Base-by-base conservation (phyloP, 2,888 invertebrate species). In the Callinectes sapidus region DNA sequence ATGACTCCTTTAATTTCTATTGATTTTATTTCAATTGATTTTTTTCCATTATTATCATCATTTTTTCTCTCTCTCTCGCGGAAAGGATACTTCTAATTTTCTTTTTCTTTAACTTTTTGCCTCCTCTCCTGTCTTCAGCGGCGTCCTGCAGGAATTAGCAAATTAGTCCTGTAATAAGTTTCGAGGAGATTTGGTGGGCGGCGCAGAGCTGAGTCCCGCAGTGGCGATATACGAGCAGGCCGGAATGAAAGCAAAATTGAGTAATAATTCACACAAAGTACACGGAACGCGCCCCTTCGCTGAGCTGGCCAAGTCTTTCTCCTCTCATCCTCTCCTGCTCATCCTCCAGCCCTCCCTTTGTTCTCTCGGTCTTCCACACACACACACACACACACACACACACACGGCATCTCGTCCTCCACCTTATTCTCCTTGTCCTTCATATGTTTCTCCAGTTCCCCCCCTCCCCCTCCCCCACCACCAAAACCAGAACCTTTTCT, bases 211-310 rank as follows among this genome's bases (percentile, higher is more conserved):
- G 35, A 81, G 81, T 81, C 32, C 81, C 81, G 81, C 32, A 14
- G 14, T 1, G 81, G 81, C 81, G 14, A 81, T 81, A 35, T 81
- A 81, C 81, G 81, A 81, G 81, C 81, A 2, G 81, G 81, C 16
- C 35, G 81, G 81, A 81, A 81, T 32, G 81, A 35, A 35, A 81
- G 35, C 81, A 81, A 35, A 81, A 81, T 81, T 81, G 81, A 81
- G 81, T 81, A 32, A 81, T 81, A 81, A 81, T 81, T 81, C 81
- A 81, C 32, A 81, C 81, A 81, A 35, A 32, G 81, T 35, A 81
- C 81, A 81, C 32, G 81, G 81, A 71, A 71, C 71, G 28, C 71
- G 71, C 28, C 5, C 71, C 71, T 8, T 66, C 23, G 71, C 23
- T 71, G 71, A 71, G 28, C n/a, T 23, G 71, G 71, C 71, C 71